Evolutionary conservation across 2,113 vertebrate species (phyloP), one percentile per base, ranked within the genome.

Genomic region (Carollia perspicillata): DNA sequence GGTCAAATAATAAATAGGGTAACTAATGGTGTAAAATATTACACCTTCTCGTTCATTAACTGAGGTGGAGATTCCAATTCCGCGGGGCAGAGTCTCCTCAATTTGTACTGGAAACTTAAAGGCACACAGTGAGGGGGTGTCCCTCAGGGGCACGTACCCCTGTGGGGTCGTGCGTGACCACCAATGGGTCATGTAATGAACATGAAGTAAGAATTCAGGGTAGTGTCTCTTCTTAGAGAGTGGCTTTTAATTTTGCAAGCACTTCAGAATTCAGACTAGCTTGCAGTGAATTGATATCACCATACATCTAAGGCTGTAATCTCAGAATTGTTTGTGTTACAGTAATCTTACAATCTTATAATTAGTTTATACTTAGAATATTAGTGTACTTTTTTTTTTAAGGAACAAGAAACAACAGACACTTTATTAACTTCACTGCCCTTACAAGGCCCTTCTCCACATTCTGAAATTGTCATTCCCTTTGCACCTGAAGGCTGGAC

Each of bases 21-120:
- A 79, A 68, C 84, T 95, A 83, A 81, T 51, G 17, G 28, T 58
- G 3, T 94, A 71, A 93, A 94, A 55, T 89, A 79, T 91, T 89
- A 78, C 1, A 63, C 40, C 53, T 42, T 89, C 53, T 89, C 53
- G 6, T 91, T 90, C 93, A 85, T 79, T 95, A 93, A 86, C 77
- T 68, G 51, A 58, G 10, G 60, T 69, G 28, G 65, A 72, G 42
- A 78, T 75, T 91, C 84, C 23, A 83, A 1, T 86, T 78, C 47
- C 42, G 30, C 83, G 28, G 9, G 66, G 53, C 60, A 63, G 60
- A 63, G 26, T 86, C 23, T 84, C 16, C 37, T 74, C 23, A 3
- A 63, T 12, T 90, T 94, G n/a, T 47, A 11, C 75, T 51, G 30
- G 72, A 83, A 77, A 16, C 49, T 87, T 66, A 71, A 42, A 95